Base-by-base conservation (phyloP, 2,797 vertebrate species). In the Typhlichthys subterraneus region DNA sequence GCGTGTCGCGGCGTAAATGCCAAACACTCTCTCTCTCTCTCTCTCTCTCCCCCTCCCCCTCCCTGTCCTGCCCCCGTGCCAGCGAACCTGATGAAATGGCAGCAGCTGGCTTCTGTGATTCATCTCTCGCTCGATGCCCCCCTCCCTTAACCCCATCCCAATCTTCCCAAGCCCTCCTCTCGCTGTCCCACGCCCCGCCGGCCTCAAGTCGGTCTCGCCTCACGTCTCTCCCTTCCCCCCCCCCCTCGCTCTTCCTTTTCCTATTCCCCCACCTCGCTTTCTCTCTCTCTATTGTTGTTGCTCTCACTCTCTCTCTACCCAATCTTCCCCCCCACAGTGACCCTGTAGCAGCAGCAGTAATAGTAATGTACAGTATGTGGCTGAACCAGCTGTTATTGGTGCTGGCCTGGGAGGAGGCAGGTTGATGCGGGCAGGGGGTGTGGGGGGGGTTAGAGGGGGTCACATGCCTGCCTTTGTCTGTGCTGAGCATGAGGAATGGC, bases 81-180 rank as follows among this genome's bases (percentile, higher is more conserved):
- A 58, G 61, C 17, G 1, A 23, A 17, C 5, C 0, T 56, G 73
- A 70, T 66, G 17, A 61, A 63, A 78, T 72, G 13, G 58, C 74
- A 65, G 80, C 82, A 85, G 83, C 77, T 84, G 83, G 70, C 75
- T 65, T 64, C 19, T 49, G 69, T 77, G 3, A 7, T 67, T 82
- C 19, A 6, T 49, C 78, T 63, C 57, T 23, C 47, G 33, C 70
- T 77, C 67, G 73, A 82, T 74, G 73, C 58, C 67, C 33, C 60
- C 1, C 58, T 67, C 1, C 12, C 52, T 4, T 5, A 19, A 15
- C 61, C 51, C 8, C 1, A 7, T 17, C 17, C 42, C 52, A 13
- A 12, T 8, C 46, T 5, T 5, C 48, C n/a, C 5, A 50, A 55
- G 10, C 9, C 31, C 45, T 19, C 53, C 48, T 58, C 62, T 65